A percentile compares a stretch with the other conserved stretches of the same genome.
Conservation (phyloP, 2,888 invertebrate species). For the Synergus laeviventris region DNA sequence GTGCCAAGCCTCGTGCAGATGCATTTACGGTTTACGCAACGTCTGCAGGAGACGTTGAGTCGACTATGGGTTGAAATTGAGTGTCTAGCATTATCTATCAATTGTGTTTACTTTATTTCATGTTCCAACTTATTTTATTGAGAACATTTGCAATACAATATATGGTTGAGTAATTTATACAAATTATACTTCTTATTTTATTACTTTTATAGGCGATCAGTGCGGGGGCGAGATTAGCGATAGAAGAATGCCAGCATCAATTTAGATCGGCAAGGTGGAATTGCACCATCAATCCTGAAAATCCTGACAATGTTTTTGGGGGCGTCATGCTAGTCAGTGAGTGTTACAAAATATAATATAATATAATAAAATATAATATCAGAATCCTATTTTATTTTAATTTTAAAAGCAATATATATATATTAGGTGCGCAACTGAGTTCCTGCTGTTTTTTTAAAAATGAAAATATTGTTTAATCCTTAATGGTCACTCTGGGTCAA, state of each 20-base stretch:
- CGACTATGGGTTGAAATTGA: conserved; percentile 45
- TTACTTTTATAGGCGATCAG: conserved; percentile 83
- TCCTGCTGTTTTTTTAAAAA: too few species aligned
- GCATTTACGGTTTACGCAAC: conserved; percentile 46
- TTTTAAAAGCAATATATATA: too few species aligned
- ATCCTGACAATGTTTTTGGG: conserved; percentile 88
- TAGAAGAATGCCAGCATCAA: conserved; percentile 94
- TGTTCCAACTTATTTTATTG: conserved; percentile 21
- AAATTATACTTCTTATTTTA: not conserved
- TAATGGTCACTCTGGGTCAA: too few species aligned
- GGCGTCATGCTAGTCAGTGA: conserved; percentile 90
- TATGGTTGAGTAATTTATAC: not conserved
- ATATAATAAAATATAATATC: not conserved
- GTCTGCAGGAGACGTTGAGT: conserved; percentile 48
- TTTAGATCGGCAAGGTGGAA: conserved; percentile 93
- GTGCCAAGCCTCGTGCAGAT: conserved; percentile 45
- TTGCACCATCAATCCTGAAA: conserved; percentile 86
- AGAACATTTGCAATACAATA: conserved; percentile 8
- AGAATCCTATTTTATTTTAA: too few species aligned
- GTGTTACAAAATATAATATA: conserved; percentile 74
- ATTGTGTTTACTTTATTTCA: not conserved
- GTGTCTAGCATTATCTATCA: not conserved
- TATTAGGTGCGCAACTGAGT: too few species aligned
- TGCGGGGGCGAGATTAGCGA: conserved; percentile 88
- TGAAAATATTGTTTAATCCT: too few species aligned